Base-by-base conservation (phyloP, 30 jellyfish, hydroid and myxozoan genomes). In the Haliclystus octoradiatus region DNA sequence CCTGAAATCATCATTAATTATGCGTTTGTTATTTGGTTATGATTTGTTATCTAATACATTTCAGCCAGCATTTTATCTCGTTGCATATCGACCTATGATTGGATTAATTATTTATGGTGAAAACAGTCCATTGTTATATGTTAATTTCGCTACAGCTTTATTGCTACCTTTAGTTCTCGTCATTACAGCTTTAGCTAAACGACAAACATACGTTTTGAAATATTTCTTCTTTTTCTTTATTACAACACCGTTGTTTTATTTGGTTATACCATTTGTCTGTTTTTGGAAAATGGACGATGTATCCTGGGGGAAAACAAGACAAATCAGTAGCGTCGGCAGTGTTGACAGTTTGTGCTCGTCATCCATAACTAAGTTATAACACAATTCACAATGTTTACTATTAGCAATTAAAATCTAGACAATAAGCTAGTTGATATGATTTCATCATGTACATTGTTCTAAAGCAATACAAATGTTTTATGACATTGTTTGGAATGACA, bases 221-320 rank as follows among this genome's bases (percentile, higher is more conserved):
- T 40, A 40, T 40, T 40, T 40, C 57, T 5, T 40, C 14, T 40
- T 40, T 19, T 40, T 40, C 57, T 40, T 40, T 9, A 40, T 40
- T 5, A 40, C 57, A 40, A 40, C 57, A 40, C 57, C 57, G 57
- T 40, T 40, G 19, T 40, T 40, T 19, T 40, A 40, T 40, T 40
- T 40, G 57, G 57, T 40, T 40, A 40, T 40, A 5, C 57, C 57
- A 5, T 40, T 40, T 19, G 57, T 40, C 57, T 40, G 57, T 40
- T 40, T 40, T 40, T 40, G 57, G 57, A 40, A 40, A 40, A 40
- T 40, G 57, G 57, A 40, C 19, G 57, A 40, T 40, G 57, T 40
- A 19, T 40, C 57, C 57, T 40, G 57, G 57, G 57, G 57, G 14
- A 40, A 40, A 40, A 40, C 57, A 19, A 9, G 57, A 40, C 57